phyloP scores from a whole-genome alignment of 2,113 vertebrate genomes.

The Corythornis madagascariensis region DNA sequence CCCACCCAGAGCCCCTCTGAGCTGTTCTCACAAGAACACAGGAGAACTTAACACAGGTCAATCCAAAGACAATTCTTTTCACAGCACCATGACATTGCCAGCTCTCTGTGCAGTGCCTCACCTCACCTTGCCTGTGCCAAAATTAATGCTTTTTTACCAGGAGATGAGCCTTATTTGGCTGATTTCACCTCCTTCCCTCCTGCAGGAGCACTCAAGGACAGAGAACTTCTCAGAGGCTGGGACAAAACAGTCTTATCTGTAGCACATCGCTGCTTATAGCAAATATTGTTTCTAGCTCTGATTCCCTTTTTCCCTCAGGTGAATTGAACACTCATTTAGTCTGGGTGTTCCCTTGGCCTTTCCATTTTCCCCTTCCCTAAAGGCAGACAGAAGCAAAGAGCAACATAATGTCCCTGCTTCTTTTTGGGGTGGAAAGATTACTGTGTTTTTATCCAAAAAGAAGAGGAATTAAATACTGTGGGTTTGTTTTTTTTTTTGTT shows the following conservation, averaged over 20 bases:
- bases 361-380: neutral
- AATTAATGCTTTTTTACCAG: neutral
- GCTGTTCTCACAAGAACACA: neutral
- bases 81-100: neutral
- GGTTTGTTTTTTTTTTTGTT: no score
- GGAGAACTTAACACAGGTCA: neutral
- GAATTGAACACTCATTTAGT: slow-evolving; percentile 25
- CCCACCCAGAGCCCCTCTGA: neutral
- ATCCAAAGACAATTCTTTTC: neutral
- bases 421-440: neutral
- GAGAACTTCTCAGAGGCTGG: neutral
- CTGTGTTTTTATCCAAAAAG: neutral
- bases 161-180: neutral
- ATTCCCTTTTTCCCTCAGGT: slow-evolving; percentile 24
- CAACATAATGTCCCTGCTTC: neutral
- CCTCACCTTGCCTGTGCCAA: slow-evolving; percentile 2
- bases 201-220: neutral
- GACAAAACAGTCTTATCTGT: slow-evolving; percentile 13
- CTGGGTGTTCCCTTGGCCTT: neutral
- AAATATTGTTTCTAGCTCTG: slow-evolving; percentile 39
- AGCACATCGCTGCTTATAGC: slow-evolving; percentile 13
- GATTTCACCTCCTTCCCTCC: neutral
- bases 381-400: neutral
- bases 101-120: neutral
- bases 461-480: neutral